Evolutionary conservation across 2,113 vertebrate genomes (phyloP).

Genomic region (Budorcas taxicolor): DNA sequence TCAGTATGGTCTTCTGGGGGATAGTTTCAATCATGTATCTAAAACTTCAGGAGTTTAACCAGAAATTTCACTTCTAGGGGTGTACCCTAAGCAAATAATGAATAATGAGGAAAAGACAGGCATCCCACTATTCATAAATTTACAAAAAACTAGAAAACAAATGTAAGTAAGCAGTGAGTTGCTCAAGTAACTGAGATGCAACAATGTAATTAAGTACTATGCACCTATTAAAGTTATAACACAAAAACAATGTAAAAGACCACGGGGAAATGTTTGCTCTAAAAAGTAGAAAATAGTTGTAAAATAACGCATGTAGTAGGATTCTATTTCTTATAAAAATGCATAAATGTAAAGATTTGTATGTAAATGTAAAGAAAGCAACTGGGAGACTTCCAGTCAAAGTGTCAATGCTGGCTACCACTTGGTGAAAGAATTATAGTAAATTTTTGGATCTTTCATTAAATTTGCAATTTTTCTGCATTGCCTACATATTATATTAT

Average conservation of each 20-base stretch:
- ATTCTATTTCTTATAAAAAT: background rate
- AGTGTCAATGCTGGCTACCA: background rate
- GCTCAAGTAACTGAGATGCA: background rate
- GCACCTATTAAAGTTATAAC: background rate
- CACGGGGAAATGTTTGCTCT: background rate
- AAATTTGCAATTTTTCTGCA: background rate
- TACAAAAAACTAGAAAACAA: constrained; percentile 21
- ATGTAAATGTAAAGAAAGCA: background rate
- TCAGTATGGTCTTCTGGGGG: background rate
- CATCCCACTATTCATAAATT: background rate
- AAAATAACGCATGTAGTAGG: background rate
- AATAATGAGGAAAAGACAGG: background rate
- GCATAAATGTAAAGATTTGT: background rate
- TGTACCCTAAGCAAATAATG: constrained; percentile 23
- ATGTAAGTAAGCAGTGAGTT: background rate
- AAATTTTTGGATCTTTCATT: background rate
- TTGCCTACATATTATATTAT: background rate
- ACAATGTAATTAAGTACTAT: background rate
- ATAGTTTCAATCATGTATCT: background rate
- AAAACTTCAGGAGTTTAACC: background rate
- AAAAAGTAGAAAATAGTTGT: background rate
- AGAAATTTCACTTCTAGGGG: background rate
- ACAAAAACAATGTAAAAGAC: background rate
- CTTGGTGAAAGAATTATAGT: background rate
- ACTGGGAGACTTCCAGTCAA: background rate